phyloP scores from a whole-genome alignment of 2,113 vertebrate genomes.

The Leptosomus discolor region DNA sequence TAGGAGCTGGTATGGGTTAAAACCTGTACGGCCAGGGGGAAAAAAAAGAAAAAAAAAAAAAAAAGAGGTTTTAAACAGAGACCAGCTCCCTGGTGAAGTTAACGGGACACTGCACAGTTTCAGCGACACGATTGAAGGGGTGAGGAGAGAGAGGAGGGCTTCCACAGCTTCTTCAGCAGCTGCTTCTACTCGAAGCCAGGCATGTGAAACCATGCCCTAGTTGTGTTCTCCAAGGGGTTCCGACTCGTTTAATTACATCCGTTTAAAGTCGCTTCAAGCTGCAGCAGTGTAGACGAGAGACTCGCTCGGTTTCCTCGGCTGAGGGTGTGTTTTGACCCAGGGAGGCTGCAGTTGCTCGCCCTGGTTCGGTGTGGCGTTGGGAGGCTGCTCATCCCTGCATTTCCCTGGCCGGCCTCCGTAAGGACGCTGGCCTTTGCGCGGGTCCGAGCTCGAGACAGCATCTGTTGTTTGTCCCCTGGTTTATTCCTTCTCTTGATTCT shows the following conservation, averaged over 20 bases:
- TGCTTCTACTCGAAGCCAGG: neutral
- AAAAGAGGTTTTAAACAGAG: neutral
- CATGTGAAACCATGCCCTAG: constrained; percentile 28
- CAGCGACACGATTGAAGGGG: neutral
- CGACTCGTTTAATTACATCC: constrained; percentile 45
- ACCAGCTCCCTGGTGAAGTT: neutral
- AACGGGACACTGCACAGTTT: neutral
- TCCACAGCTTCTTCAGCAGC: neutral
- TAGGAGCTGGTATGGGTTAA: neutral
- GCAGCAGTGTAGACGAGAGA: neutral
- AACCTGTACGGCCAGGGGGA: neutral
- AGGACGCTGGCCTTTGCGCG: neutral
- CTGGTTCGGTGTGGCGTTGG: neutral
- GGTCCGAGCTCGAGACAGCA: neutral
- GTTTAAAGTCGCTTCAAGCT: neutral
- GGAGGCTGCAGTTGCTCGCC: neutral
- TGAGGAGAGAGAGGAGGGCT: neutral
- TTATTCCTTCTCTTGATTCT: neutral
- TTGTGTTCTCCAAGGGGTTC: constrained; percentile 55
- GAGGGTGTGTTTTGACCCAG: neutral
- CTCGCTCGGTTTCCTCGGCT: neutral
- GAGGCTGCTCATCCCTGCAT: neutral
- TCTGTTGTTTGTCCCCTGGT: neutral
- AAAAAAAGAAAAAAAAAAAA: neutral
- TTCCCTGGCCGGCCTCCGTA: neutral